Evolutionary conservation across 2,113 vertebrate species (phyloP).

Genomic region (Pseudorasbora parva): DNA sequence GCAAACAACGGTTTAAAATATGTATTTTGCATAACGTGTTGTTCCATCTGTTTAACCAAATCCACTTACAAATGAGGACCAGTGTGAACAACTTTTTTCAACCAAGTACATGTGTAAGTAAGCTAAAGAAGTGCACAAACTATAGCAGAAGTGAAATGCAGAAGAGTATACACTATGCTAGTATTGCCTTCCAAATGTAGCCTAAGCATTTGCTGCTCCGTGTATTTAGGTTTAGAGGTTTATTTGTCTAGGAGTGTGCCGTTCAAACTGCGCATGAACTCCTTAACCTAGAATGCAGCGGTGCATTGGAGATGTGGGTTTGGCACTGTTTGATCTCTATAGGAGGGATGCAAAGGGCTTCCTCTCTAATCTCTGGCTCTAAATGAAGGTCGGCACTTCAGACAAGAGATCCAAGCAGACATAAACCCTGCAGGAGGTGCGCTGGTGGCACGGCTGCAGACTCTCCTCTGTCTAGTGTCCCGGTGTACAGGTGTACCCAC

Average conservation of each 20-base stretch:
- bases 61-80: not conserved
- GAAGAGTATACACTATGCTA: not conserved
- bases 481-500: slow-evolving; percentile 12
- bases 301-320: slow-evolving; percentile 38
- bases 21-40: not conserved
- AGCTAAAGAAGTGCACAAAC: not conserved
- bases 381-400: slow-evolving; percentile 51
- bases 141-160: not conserved
- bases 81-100: not conserved
- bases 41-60: slow-evolving; percentile 20
- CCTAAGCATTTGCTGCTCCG: not conserved
- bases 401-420: slow-evolving; percentile 51
- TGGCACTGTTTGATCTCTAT: slow-evolving; percentile 54
- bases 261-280: not conserved
- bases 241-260: slow-evolving; percentile 5
- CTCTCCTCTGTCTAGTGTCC: not conserved
- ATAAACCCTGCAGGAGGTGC: slow-evolving; percentile 49
- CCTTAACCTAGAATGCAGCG: slow-evolving; percentile 30
- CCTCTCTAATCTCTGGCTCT: slow-evolving; percentile 59
- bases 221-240: not conserved
- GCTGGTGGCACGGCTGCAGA: slow-evolving; percentile 14
- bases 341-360: slow-evolving; percentile 55
- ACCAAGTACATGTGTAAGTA: not conserved
- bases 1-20: not conserved
- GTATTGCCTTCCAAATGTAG: not conserved